A percentile compares a stretch with the other conserved stretches of the same genome.
These are phyloP conservation scores for Orius insidiosus DNA, from an alignment of 1,140 invertebrate species.

Conservation along the genomic window DNA sequence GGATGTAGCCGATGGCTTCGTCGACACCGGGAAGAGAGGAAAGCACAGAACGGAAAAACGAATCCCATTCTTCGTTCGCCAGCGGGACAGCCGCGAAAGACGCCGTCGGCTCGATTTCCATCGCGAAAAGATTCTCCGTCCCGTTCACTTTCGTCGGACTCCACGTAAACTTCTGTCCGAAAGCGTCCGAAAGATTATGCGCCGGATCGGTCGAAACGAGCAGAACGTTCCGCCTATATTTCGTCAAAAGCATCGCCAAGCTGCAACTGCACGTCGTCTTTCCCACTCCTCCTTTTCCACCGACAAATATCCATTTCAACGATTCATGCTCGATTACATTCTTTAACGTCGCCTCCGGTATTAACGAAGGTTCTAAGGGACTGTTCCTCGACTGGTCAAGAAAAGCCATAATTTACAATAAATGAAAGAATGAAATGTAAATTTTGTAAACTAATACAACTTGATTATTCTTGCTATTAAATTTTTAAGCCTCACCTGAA, in stretches of 20 bases:
- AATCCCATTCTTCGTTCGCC: too few relatives aligned
- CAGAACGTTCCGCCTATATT: slow-evolving; percentile 83
- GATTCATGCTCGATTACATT: slow-evolving; percentile 88
- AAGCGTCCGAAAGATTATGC: slow-evolving; percentile 97
- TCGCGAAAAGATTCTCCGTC: slow-evolving; percentile 89
- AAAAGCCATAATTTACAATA: too few relatives aligned
- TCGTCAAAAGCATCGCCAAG: slow-evolving; percentile 82
- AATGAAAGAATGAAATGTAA: too few relatives aligned
- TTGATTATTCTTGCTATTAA: too few relatives aligned
- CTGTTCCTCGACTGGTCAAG: too few relatives aligned
- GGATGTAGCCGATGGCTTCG: slow-evolving; percentile 98
- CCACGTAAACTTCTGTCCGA: slow-evolving; percentile 90
- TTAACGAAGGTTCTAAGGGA: too few relatives aligned
- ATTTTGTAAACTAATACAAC: too few relatives aligned
- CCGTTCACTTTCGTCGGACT: slow-evolving; percentile 77
- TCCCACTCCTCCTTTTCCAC: slow-evolving; percentile 92
- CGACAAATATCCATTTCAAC: slow-evolving; percentile 94
- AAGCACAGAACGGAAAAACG: slow-evolving; percentile 26
- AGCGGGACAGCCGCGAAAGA: slow-evolving; percentile 48
- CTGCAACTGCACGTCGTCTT: slow-evolving; percentile 99
- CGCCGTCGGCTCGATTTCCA: slow-evolving; percentile 38
- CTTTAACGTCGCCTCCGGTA: slow-evolving; percentile 42
- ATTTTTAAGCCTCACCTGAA: not conserved
- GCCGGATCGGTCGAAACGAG: slow-evolving; percentile 99
- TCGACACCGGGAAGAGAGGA: slow-evolving; percentile 72